Conservation (phyloP, 1,140 invertebrate genomes). For the Micrasema longulum region DNA sequence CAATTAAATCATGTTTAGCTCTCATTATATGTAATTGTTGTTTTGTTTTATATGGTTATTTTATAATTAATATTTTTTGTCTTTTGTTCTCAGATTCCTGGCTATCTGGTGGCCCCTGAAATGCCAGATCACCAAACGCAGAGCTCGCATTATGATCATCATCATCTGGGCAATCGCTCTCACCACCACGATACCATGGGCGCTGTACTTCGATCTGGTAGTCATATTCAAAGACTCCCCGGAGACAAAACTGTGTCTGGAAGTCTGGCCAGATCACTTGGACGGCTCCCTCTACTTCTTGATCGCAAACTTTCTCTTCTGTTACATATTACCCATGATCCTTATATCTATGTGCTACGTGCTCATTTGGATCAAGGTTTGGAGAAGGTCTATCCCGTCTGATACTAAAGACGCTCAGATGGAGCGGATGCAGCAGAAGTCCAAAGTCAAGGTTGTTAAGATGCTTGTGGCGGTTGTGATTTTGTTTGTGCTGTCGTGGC, state of each 20-base stretch:
- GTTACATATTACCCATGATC: constrained; percentile 93
- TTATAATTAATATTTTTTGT: neutral
- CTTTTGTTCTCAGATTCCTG: constrained; percentile 81
- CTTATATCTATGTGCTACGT: constrained; percentile 93
- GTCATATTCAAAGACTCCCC: constrained; percentile 79
- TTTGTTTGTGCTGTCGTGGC: constrained; percentile 94
- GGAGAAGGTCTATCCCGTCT: constrained; percentile 86
- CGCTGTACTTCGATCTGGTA: constrained; percentile 88
- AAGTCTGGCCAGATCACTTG: constrained; percentile 85
- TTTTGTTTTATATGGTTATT: too few species aligned
- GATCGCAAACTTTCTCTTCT: constrained; percentile 88
- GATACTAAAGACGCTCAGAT: constrained; percentile 92
- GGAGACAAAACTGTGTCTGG: constrained; percentile 80
- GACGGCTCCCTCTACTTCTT: constrained; percentile 89
- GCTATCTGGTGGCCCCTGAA: constrained; percentile 95
- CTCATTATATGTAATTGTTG: too few species aligned
- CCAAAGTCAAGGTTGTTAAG: constrained; percentile 94
- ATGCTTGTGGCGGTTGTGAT: constrained; percentile 97
- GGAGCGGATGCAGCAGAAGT: constrained; percentile 91
- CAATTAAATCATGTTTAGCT: too few species aligned
- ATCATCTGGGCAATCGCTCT: constrained; percentile 91
- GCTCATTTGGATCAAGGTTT: constrained; percentile 93
- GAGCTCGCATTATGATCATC: constrained; percentile 88
- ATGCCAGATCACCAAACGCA: constrained; percentile 88
- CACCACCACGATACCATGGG: constrained; percentile 88